Conservation (phyloP, 2,888 invertebrate species). For the Nudaria mundana region DNA sequence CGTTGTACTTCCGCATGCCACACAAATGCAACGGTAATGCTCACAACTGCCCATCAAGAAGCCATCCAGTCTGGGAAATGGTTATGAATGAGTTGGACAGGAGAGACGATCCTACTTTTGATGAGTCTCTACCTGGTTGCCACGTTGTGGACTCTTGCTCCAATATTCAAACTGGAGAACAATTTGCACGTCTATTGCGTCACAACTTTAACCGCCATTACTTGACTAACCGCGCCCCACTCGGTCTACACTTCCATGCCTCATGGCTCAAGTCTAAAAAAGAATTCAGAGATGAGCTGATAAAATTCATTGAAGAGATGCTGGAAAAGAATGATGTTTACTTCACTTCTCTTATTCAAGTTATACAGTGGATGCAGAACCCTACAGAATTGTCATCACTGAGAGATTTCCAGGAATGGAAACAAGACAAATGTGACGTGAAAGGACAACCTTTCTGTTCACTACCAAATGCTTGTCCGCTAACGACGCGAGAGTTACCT, state of each 20-base stretch:
- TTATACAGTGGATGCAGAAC: slow-evolving; percentile 98
- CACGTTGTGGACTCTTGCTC: slow-evolving; percentile 97
- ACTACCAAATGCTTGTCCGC: slow-evolving; percentile 93
- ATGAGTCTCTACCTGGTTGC: slow-evolving; percentile 95
- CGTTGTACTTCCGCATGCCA: slow-evolving; percentile 97
- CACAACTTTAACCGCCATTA: slow-evolving; percentile 98
- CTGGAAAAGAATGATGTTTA: slow-evolving; percentile 93
- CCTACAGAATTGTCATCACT: slow-evolving; percentile 93
- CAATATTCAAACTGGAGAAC: slow-evolving; percentile 94
- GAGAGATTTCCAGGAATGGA: slow-evolving; percentile 96
- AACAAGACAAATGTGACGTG: slow-evolving; percentile 94
- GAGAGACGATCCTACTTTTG: slow-evolving; percentile 95
- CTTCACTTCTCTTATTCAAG: slow-evolving; percentile 94
- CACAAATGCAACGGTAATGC: slow-evolving; percentile 97
- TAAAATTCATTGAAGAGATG: slow-evolving; percentile 97
- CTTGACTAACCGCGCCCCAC: slow-evolving; percentile 95
- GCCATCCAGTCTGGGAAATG: slow-evolving; percentile 98
- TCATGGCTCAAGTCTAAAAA: slow-evolving; percentile 97
- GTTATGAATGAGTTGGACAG: slow-evolving; percentile 97
- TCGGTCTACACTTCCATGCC: slow-evolving; percentile 96
- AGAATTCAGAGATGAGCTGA: slow-evolving; percentile 94
- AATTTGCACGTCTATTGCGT: slow-evolving; percentile 92
- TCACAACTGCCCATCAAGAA: slow-evolving; percentile 94
- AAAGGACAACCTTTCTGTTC: slow-evolving; percentile 97
- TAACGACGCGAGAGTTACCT: slow-evolving; percentile 94